A percentile compares a stretch with the other conserved stretches of the same genome.
Evolutionary conservation across 1,140 invertebrate genomes (phyloP).

Genomic region (Sitophilus oryzae): DNA sequence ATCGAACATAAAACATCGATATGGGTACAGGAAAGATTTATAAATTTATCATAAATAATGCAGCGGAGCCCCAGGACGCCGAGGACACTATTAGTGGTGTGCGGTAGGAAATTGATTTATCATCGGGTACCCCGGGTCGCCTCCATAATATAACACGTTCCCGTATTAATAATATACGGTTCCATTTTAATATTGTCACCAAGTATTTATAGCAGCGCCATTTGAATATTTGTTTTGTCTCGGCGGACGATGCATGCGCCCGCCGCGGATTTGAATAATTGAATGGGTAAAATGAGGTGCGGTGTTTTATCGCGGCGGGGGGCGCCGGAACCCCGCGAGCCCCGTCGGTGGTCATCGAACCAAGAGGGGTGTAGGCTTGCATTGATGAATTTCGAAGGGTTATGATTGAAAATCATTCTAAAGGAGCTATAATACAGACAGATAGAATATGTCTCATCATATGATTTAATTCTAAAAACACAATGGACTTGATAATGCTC

Average conservation of each 20-base stretch:
- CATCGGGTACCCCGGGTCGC: conserved; percentile 36
- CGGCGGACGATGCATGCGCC: conserved; percentile 22
- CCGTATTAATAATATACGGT: conserved; percentile 43
- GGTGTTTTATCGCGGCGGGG: conserved; percentile 34
- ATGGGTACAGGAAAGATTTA: conserved; percentile 29
- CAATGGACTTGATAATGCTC: too few species aligned
- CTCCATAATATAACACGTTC: conserved; percentile 40
- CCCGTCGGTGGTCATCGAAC: too few species aligned
- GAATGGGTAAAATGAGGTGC: conserved; percentile 39
- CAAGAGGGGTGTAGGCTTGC: too few species aligned
- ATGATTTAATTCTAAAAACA: too few species aligned
- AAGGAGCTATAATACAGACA: too few species aligned
- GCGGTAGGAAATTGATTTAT: conserved; percentile 45
- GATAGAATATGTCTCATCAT: too few species aligned
- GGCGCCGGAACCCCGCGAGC: conserved; percentile 1
- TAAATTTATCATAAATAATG: conserved; percentile 45
- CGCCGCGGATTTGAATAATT: conserved; percentile 36
- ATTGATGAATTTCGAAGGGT: too few species aligned
- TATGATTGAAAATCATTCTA: too few species aligned
- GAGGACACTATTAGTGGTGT: conserved; percentile 44
- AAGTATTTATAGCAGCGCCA: conserved; percentile 42
- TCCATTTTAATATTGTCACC: conserved; percentile 46
- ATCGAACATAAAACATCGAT: conserved; percentile 6
- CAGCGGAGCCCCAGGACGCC: conserved; percentile 34
- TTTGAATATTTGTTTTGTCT: conserved; percentile 41